Base-by-base conservation (phyloP, 2,113 vertebrate species). In the Phrynosoma platyrhinos region DNA sequence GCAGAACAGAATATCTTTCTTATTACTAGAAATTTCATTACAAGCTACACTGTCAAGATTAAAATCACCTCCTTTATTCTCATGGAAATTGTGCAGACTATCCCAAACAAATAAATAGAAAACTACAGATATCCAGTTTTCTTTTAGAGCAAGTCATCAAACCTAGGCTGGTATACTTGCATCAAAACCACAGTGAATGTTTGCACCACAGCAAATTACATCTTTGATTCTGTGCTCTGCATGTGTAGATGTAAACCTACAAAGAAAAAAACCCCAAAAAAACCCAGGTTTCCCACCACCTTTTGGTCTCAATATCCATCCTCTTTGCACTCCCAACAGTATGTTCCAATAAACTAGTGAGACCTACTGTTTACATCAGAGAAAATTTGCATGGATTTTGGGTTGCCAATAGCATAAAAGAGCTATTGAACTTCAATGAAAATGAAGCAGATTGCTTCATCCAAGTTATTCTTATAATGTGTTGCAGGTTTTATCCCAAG, bases 161-260 rank as follows among this genome's bases (percentile, higher is more conserved):
- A 87, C 80, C 79, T 87, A 71, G 82, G 75, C 75, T 58, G 20
- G 30, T 8, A 71, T 72, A 72, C 27, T 30, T 16, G 21, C 82
- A 83, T 72, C 82, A 83, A 53, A 53, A 55, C 16, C 68, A 52
- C 47, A 72, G 10, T 76, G 72, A 86, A 86, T 89, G 82, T 68
- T 79, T 72, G 42, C 47, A 69, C 42, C 16, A 42, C 42, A 47
- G 10, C 42, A 27, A 8, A 25, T 69, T 42, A 47, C 25, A 82
- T 82, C 14, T 30, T 47, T 52, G 42, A 27, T 82, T 68, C 27
- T 69, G 42, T 77, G 36, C 27, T 71, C 30, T 21, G 30, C 12
- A 7, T 83, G 27, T 69, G 5, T 83, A 36, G 14, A 47, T 83
- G 2, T 83, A 21, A 21, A 18, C 27, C 47, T 69, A 20, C 9